Evolutionary conservation across 2,888 invertebrate species (phyloP), one percentile per base, ranked within the genome.

Genomic region (Morinoia aosen): DNA sequence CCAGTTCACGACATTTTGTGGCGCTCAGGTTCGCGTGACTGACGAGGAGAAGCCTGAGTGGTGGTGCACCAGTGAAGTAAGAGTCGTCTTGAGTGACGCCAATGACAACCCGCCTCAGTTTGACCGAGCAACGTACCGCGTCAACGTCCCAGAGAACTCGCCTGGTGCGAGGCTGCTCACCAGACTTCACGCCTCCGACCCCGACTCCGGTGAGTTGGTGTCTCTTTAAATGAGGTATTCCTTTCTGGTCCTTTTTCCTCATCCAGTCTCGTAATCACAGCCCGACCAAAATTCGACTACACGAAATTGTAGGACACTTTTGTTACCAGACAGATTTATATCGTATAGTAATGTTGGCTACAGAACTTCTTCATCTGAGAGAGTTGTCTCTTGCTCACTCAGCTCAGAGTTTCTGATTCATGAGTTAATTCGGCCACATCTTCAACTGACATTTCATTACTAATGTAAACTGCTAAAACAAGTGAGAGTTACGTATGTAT

Each of bases 111-210:
- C 97, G 16, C 97, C 97, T 25, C 64, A 97, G 97, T 88, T 97
- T 97, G 95, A 95, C 57, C 95, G 96, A 97, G 98, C 98, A 97
- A 97, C 98, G 76, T 99, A 99, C 97, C 98, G 98, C 96, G 98
- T 98, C 90, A 98, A 98, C 96, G 97, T 99, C 97, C 98, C 98
- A 4, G 99, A 99, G 97, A 99, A 99, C 97, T 98, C 98, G 0
- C 98, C 98, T 97, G 98, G 98, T n/a, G 98, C 99, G 95, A 98
- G 98, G 4, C 97, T 99, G 56, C 98, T 99, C 14, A 98, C 98
- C 0, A 99, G 99, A 97, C 98, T 99, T 19, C 98, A 99, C 97
- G 98, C 99, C 11, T 97, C 98, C 96, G 99, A 99, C 97, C 98
- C 98, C 61, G 99, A 99, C 97, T 98, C 98, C 93, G 98, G 98